A percentile compares a stretch with the other conserved stretches of the same genome.
Conservation (phyloP, 2,113 vertebrate genomes). For the Prunella fulvescens region DNA sequence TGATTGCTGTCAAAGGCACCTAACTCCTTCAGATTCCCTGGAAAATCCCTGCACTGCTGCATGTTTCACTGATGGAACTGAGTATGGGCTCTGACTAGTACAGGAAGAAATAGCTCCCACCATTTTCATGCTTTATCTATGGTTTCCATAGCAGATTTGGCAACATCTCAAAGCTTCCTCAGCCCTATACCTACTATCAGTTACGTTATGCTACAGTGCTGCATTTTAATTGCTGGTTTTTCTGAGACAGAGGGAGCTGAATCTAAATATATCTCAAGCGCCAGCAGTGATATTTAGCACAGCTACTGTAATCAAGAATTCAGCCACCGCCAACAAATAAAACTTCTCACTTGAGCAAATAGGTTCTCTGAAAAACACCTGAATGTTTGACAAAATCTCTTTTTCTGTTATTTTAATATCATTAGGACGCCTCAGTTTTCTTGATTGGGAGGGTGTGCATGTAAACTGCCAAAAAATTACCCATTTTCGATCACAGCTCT, state of each 20-base stretch:
- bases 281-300: slow-evolving; percentile 64
- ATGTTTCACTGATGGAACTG: fast-evolving
- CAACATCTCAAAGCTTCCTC: not conserved
- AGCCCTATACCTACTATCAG: slow-evolving; percentile 41
- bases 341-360: slow-evolving; percentile 51
- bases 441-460: slow-evolving; percentile 28
- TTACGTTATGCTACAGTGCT: slow-evolving; percentile 52
- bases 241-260: slow-evolving; percentile 65
- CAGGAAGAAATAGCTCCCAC: not conserved
- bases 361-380: slow-evolving; percentile 42
- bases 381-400: slow-evolving; percentile 47
- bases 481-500: slow-evolving; percentile 22
- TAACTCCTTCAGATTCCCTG: not conserved
- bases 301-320: slow-evolving; percentile 71
- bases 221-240: slow-evolving; percentile 69
- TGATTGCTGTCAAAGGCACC: not conserved
- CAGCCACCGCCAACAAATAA: slow-evolving; percentile 31
- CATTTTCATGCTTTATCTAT: not conserved
- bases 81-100: not conserved
- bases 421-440: slow-evolving; percentile 28
- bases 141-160: slow-evolving; percentile 49
- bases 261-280: slow-evolving; percentile 69
- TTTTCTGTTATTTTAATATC: slow-evolving; percentile 54
- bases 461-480: slow-evolving; percentile 56
- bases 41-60: not conserved